These are phyloP conservation scores for Epinotia bilunana DNA, from an alignment of 2,888 invertebrate genomes.

Conservation along the genomic window DNA sequence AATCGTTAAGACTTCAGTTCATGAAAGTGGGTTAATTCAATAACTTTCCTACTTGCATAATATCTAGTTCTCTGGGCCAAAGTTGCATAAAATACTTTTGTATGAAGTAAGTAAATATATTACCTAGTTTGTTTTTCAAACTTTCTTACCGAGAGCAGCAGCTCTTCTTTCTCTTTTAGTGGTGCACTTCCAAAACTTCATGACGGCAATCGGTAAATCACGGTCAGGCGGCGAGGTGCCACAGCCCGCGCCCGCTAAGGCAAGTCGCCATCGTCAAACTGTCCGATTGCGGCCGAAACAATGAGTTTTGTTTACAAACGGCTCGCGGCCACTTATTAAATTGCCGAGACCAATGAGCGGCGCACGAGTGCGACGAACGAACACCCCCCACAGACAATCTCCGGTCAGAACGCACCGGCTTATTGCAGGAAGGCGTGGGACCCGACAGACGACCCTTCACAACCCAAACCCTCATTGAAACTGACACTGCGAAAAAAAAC, in stretches of 20 bases:
- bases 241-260: slow-evolving; percentile 69
- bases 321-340: slow-evolving; percentile 74
- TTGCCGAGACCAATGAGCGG: slow-evolving; percentile 72
- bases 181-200: slow-evolving; percentile 81
- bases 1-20: slow-evolving; percentile 48
- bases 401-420: slow-evolving; percentile 56
- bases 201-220: slow-evolving; percentile 51
- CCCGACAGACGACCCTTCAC: slow-evolving; percentile 59
- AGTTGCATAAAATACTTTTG: neutral
- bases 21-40: slow-evolving; percentile 59
- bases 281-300: slow-evolving; percentile 76
- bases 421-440: slow-evolving; percentile 76
- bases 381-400: slow-evolving; percentile 69
- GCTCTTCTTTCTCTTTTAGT: slow-evolving; percentile 65
- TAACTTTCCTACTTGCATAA: slow-evolving; percentile 47
- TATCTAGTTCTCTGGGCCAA: neutral
- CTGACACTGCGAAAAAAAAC: slow-evolving; percentile 49
- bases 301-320: slow-evolving; percentile 83
- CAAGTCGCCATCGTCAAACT: slow-evolving; percentile 75
- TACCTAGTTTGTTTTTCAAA: neutral
- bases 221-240: slow-evolving; percentile 61
- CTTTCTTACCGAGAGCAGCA: slow-evolving; percentile 63
- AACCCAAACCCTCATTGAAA: slow-evolving; percentile 46
- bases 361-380: slow-evolving; percentile 69
- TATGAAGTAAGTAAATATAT: neutral